A percentile compares a stretch with the other conserved stretches of the same genome.
Evolutionary conservation across 2,797 vertebrate species (phyloP).

Genomic region (Silurus lanzhouensis): DNA sequence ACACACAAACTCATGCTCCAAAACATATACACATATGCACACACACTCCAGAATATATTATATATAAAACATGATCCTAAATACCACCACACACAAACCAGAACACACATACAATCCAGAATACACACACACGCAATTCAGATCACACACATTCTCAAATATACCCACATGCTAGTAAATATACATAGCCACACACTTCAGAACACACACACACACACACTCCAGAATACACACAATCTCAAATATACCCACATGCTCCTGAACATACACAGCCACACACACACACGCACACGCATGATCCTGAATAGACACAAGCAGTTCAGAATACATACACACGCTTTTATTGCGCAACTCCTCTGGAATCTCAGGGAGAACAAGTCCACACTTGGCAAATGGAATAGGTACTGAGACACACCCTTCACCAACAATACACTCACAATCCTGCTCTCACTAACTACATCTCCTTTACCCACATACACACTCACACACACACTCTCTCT

Average conservation of each 20-base stretch:
- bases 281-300: background rate
- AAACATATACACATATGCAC: background rate
- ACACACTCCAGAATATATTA: background rate
- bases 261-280: background rate
- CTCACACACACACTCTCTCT: conserved; percentile 14
- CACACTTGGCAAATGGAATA: conserved; percentile 66
- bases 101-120: too few species aligned
- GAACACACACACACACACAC: background rate
- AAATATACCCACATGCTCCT: background rate
- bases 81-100: too few species aligned
- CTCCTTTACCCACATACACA: conserved; percentile 13
- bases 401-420: conserved; percentile 74
- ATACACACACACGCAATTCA: too few species aligned
- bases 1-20: background rate
- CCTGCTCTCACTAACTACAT: conserved; percentile 52
- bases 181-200: background rate
- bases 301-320: conserved; percentile 37
- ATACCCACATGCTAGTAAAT: too few species aligned
- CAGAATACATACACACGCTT: conserved; percentile 34
- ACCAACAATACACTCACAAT: conserved; percentile 69
- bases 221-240: background rate
- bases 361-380: conserved; percentile 76
- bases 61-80: too few species aligned
- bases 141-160: too few species aligned
- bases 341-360: conserved; percentile 72